Evolutionary conservation across 1,140 invertebrate species (phyloP).

Genomic region (Diabrotica undecimpunctata): DNA sequence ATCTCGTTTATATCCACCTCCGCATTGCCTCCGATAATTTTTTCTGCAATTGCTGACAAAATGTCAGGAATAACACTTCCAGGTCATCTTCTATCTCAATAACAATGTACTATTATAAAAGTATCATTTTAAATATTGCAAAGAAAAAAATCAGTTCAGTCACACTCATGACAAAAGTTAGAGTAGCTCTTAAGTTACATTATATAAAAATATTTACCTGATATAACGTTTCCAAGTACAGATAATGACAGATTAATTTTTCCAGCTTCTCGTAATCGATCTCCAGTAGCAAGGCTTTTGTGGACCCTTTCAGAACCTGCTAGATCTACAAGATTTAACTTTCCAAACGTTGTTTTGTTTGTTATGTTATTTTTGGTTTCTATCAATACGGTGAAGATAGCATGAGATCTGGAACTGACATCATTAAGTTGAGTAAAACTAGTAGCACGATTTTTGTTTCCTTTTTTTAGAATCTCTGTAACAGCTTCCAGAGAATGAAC

Average conservation of each 20-base stretch:
- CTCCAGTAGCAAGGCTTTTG: constrained; percentile 87
- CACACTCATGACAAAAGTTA: no score
- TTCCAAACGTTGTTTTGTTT: constrained; percentile 88
- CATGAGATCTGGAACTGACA: constrained; percentile 90
- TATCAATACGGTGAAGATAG: constrained; percentile 92
- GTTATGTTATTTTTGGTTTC: constrained; percentile 76
- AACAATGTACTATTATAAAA: no score
- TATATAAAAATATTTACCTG: neutral
- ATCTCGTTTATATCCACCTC: no score
- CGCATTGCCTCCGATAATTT: no score
- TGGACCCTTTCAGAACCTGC: constrained; percentile 96
- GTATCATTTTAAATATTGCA: no score
- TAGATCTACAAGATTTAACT: constrained; percentile 92
- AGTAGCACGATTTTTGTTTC: constrained; percentile 80
- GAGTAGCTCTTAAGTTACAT: no score
- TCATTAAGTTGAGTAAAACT: constrained; percentile 93
- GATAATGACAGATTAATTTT: constrained; percentile 94
- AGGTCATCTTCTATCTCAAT: no score
- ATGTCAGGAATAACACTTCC: no score
- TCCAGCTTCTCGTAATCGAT: constrained; percentile 87
- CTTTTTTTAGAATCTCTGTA: constrained; percentile 78
- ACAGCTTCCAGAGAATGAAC: constrained; percentile 75
- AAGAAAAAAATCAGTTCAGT: no score
- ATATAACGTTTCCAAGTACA: constrained; percentile 88
- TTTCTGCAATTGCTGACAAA: no score